Evolutionary conservation across 35 echinoderm and acorn worm genomes (phyloP), one percentile per base, ranked within the genome.

Genomic region (Holothuria glaberrima): DNA sequence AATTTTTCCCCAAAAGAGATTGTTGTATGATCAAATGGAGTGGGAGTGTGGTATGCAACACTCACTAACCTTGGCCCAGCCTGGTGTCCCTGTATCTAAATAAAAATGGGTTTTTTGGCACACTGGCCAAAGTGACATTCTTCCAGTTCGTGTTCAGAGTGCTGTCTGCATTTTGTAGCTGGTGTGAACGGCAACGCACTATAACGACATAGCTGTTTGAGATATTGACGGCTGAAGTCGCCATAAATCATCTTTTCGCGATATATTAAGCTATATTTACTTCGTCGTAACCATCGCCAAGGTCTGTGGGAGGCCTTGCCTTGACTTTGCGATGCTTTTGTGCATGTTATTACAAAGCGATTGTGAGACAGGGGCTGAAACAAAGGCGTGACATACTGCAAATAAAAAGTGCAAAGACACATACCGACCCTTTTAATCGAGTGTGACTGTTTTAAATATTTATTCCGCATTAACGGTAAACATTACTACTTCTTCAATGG

Each of bases 331-430:
- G 71, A 68, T 68, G 50, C 50, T 54, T 14, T 54, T 54, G 50
- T 54, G 50, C 50, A 17, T 54, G 50, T 54, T 54, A 54, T 54
- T 54, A 54, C 16, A 54, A 54, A 54, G 50, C 16, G 5, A 54
- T 54, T 54, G 50, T 54, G 30, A 4, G 64, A 21, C 44, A 75
- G 71, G 44, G 32, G 44, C 21, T 18, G 31, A 75, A 75, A 41
- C 28, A 34, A 75, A 75, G 29, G 50, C 13, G 50, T 54, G 21
- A 75, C 71, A 75, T 75, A 38, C 32, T 28, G 38, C 31, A 13
- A 75, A 22, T 36, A 75, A 38, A 75, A 75, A 75, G 33, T 31
- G 71, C 71, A 75, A 18, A 41, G 71, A 75, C 71, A 75, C 33
- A 32, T n/a, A 19, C 17, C 25, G 31, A 69, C 25, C n/a, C 64